Evolutionary conservation across 2,113 vertebrate genomes (phyloP).

Genomic region (Smithornis capensis): DNA sequence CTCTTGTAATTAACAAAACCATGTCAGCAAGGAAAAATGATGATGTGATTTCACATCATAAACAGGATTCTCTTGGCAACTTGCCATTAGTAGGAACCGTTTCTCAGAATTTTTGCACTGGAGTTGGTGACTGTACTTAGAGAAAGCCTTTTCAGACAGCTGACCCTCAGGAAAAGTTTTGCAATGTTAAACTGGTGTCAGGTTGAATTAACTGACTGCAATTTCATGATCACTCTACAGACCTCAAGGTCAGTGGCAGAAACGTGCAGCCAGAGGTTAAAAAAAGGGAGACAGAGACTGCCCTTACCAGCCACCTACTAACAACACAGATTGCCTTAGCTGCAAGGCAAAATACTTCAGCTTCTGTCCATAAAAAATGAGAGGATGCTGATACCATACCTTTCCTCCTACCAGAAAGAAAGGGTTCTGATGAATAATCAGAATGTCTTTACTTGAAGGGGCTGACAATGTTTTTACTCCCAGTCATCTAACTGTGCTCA

Average conservation of each 20-base stretch:
- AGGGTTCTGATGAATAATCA: not conserved
- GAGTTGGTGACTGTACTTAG: not conserved
- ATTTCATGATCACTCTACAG: not conserved
- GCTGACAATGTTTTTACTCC: not conserved
- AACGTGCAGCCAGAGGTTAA: not conserved
- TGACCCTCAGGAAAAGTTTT: not conserved
- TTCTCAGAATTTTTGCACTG: not conserved
- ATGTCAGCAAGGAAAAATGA: not conserved
- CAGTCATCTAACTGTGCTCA: not conserved
- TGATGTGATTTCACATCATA: not conserved
- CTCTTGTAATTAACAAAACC: not conserved
- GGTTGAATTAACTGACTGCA: not conserved
- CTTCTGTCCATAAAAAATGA: not conserved
- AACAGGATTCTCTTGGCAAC: not conserved
- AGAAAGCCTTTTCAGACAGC: not conserved
- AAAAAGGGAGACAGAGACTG: not conserved
- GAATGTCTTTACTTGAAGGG: not conserved
- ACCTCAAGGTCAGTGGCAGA: not conserved
- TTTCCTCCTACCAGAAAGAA: not conserved
- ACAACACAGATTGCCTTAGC: not conserved
- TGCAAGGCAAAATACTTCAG: not conserved
- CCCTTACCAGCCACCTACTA: not conserved
- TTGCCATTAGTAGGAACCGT: not conserved
- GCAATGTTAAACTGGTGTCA: accelerated
- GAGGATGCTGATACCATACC: not conserved